Evolutionary conservation across 2,888 invertebrate genomes (phyloP).

Genomic region (Ischnus inquisitorius): DNA sequence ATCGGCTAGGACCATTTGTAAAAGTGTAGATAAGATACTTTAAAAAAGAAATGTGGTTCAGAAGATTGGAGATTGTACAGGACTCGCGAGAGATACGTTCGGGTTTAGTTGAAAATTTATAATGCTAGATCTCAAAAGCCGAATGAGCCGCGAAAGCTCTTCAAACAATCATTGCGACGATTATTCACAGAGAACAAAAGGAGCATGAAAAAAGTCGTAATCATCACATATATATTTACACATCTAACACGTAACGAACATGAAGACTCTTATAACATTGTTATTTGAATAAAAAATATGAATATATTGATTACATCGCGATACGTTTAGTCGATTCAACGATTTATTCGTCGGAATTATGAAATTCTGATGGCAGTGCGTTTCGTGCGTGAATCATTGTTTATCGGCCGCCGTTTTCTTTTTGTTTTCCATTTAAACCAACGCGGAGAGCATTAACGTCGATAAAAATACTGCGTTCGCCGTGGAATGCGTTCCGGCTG

Average conservation of each 20-base stretch:
- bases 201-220: constrained; percentile 43
- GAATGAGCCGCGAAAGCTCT: constrained; percentile 35
- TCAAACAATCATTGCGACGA: constrained; percentile 46
- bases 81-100: constrained; percentile 19
- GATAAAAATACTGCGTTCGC: constrained; percentile 32
- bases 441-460: constrained; percentile 26
- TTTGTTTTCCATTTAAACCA: constrained; percentile 20
- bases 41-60: constrained; percentile 35
- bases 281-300: constrained; percentile 79
- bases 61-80: constrained; percentile 34
- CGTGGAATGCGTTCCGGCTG: constrained; percentile 49
- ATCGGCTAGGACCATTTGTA: constrained; percentile 31
- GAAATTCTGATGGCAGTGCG: constrained; percentile 13
- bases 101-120: constrained; percentile 31
- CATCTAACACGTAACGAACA: constrained; percentile 72
- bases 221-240: constrained; percentile 70
- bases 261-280: constrained; percentile 77
- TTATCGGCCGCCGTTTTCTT: neutral
- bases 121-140: constrained; percentile 43
- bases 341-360: constrained; percentile 7
- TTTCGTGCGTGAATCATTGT: neutral
- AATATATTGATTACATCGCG: constrained; percentile 75
- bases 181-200: constrained; percentile 22
- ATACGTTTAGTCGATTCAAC: constrained; percentile 19
- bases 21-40: constrained; percentile 56